Evolutionary conservation across 2,797 vertebrate species (phyloP).

Genomic region (Lepidocolaptes lacrymiger): DNA sequence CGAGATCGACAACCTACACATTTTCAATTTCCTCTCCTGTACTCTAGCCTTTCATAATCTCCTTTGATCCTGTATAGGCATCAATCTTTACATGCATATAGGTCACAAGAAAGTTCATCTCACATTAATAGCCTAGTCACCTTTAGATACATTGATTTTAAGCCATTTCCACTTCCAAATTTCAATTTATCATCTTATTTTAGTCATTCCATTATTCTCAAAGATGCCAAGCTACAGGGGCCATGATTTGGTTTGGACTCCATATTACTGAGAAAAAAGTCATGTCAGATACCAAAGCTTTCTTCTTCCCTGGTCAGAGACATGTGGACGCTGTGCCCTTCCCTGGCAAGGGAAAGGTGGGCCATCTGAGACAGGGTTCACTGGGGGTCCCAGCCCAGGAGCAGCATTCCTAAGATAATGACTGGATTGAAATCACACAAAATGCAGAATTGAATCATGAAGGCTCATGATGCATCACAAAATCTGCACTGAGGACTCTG

Average conservation of each 20-base stretch:
- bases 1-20: slow-evolving; percentile 59
- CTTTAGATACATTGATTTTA: neutral
- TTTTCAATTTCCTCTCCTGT: slow-evolving; percentile 60
- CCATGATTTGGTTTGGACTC: neutral
- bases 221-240: neutral
- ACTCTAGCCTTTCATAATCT: slow-evolving; percentile 43
- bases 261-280: neutral
- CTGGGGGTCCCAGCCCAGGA: neutral
- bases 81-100: slow-evolving; percentile 30
- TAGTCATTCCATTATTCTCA: neutral
- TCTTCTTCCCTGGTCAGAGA: neutral
- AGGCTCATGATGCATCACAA: neutral
- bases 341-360: neutral
- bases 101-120: slow-evolving; percentile 61
- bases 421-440: neutral
- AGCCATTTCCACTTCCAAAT: neutral
- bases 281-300: neutral
- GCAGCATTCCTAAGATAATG: neutral
- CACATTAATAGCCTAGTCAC: neutral
- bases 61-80: slow-evolving; percentile 56
- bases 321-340: fast-evolving
- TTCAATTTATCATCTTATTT: slow-evolving; percentile 10
- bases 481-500: neutral
- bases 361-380: neutral
- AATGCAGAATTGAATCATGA: fast-evolving